Conservation (phyloP, 2,113 vertebrate species). For the Indri indri region DNA sequence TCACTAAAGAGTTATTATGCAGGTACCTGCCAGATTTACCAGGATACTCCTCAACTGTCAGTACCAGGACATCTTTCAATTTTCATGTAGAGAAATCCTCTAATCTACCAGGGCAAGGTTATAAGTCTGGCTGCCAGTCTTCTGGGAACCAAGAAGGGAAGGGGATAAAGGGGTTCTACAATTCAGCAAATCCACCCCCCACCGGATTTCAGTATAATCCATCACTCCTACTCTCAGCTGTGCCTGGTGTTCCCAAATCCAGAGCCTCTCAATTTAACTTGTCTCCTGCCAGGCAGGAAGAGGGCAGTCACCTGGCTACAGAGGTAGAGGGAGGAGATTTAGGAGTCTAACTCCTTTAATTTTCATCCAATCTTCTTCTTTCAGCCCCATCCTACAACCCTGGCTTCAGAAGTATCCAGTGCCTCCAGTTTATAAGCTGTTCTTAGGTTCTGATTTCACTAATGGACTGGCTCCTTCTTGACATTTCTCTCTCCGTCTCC, state of each 20-base stretch:
- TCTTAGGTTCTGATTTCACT: not conserved
- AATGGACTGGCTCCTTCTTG: not conserved
- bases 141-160: not conserved
- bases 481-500: not conserved
- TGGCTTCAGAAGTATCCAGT: not conserved
- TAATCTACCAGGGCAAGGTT: not conserved
- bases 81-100: not conserved
- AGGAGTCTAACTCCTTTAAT: not conserved
- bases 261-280: not conserved
- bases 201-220: not conserved
- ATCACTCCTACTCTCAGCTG: not conserved
- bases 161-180: not conserved
- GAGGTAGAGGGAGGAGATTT: not conserved
- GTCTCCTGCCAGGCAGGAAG: not conserved
- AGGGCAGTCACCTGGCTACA: not conserved
- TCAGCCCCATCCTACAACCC: not conserved
- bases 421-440: not conserved
- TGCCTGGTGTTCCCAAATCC: not conserved
- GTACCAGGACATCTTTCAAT: not conserved
- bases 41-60: not conserved
- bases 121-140: not conserved
- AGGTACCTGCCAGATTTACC: not conserved
- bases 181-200: not conserved
- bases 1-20: not conserved
- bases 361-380: not conserved